Base-by-base conservation (phyloP, 2,113 vertebrate species). In the Megalops atlanticus region DNA sequence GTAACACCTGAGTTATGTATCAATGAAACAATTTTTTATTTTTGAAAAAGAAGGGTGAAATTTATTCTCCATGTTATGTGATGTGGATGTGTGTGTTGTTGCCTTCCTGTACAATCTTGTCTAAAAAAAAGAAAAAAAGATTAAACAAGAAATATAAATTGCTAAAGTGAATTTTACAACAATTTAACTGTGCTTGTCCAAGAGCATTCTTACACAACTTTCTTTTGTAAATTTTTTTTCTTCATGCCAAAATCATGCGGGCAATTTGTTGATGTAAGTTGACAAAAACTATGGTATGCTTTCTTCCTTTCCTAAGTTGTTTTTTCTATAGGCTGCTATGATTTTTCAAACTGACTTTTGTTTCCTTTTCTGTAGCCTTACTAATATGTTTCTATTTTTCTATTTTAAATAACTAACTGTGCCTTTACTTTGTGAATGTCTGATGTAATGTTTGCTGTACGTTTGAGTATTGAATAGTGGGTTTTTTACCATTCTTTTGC, bases 231-330 rank as follows among this genome's bases (percentile, higher is more conserved):
- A 97, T 96, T 96, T 96, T 98, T 98, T 96, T 98, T 93, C 94
- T 97, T 98, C 97, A 97, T 98, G 97, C 98, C 97, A 99, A 99
- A 99, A 98, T 97, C 98, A 99, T 98, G 98, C 96, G 97, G 97
- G 97, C 97, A 99, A 99, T 99, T 97, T 98, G 96, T 98, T 98
- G 97, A 99, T 97, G 98, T 99, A 99, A 99, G 98, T 99, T 96
- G 94, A 97, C 93, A 92, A 95, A 94, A 95, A 94, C 95, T 95
- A 95, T 96, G 95, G 92, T 97, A 97, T 97, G 95, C 95, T 96
- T 96, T 92, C 91, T 91, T 91, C 89, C 88, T 92, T 85, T 90
- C 77, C 91, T 94, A 91, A 91, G 84, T 93, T n/a, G n/a, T n/a
- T n/a, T 91, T 89, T 94, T 91, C 89, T 90, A 87, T 94, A 88